These are phyloP conservation scores for Drosophila nigricruria DNA, from an alignment of 2,888 invertebrate genomes.

Conservation along the genomic window DNA sequence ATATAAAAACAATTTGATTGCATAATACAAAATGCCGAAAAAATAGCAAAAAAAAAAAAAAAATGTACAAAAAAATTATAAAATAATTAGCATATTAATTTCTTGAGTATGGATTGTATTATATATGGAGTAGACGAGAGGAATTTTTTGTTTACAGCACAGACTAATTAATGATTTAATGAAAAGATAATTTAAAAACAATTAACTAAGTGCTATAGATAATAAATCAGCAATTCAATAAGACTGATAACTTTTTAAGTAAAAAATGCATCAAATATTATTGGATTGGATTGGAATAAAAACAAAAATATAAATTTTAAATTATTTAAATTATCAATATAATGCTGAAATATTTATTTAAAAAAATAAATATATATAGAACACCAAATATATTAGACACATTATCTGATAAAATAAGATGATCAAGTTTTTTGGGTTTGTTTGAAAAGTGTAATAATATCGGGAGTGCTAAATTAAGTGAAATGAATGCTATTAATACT, in stretches of 20 bases:
- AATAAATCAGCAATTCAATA: not conserved
- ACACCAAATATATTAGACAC: not conserved
- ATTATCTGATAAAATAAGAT: not conserved
- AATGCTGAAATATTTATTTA: not conserved
- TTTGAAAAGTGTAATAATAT: not conserved
- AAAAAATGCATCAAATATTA: not conserved
- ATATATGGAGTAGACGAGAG: not conserved
- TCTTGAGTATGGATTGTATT: not conserved
- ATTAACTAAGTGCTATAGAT: not conserved
- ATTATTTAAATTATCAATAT: not conserved
- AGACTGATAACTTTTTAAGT: not conserved
- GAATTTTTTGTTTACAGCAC: not conserved
- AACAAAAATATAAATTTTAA: not conserved
- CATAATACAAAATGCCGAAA: slow-evolving; percentile 47
- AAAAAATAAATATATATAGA: not conserved
- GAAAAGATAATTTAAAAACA: not conserved
- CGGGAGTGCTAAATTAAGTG: not conserved
- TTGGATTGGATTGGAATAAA: no score
- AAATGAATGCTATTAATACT: slow-evolving; percentile 39
- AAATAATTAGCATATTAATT: slow-evolving; percentile 35
- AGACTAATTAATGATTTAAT: not conserved
- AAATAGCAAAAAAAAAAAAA: slow-evolving; percentile 11
- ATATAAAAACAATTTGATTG: slow-evolving; percentile 63
- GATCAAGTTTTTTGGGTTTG: slow-evolving; percentile 3
- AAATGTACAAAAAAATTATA: slow-evolving; percentile 14